Conservation (phyloP, 2,888 invertebrate genomes). For the Rhodophaea formosa region DNA sequence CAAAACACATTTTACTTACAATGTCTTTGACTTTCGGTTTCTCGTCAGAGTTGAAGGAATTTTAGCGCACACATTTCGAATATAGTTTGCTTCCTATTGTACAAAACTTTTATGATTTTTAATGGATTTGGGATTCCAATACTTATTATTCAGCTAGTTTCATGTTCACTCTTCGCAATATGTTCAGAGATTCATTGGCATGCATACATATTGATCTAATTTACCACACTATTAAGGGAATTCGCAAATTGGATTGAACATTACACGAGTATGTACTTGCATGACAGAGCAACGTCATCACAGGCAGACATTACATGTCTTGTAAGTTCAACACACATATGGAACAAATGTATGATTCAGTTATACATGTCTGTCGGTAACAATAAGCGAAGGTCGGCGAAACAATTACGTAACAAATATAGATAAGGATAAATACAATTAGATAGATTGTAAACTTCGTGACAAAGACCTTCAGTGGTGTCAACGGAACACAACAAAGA, state of each 20-base stretch:
- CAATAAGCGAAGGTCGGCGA: conserved; percentile 27
- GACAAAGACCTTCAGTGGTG: conserved; percentile 45
- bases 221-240: no score
- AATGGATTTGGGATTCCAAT: no score
- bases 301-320: background rate
- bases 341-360: conserved; percentile 25
- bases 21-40: background rate
- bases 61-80: background rate
- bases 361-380: conserved; percentile 26
- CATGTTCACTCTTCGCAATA: no score
- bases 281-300: no score
- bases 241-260: no score
- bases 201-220: no score
- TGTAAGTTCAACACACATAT: background rate
- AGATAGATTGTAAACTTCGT: conserved; percentile 34
- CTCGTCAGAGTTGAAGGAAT: background rate
- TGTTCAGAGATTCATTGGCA: no score
- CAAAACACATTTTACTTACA: conserved; percentile 21
- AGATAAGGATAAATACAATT: conserved; percentile 33
- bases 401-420: conserved; percentile 26
- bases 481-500: conserved; percentile 48
- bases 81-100: no score
- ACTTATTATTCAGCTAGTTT: no score
- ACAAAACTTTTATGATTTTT: no score
- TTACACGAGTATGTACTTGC: no score